A percentile compares a stretch with the other conserved stretches of the same genome.
Evolutionary conservation across 2,888 invertebrate genomes (phyloP).

Genomic region (Elegia similella): DNA sequence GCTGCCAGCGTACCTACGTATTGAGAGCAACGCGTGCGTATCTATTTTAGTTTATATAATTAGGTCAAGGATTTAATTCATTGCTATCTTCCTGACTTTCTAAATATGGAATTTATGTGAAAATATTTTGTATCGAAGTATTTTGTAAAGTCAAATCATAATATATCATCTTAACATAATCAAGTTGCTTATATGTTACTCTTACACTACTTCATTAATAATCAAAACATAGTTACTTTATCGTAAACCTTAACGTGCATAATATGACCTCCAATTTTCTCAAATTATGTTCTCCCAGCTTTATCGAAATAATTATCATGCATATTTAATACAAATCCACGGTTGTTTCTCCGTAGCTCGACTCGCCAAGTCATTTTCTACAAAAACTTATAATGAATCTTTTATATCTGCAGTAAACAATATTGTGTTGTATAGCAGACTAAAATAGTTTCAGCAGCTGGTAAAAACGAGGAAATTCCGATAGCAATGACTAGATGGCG

Average conservation of each 20-base stretch:
- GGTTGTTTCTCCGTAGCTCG: too few species aligned
- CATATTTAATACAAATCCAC: not conserved
- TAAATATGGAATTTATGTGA: not conserved
- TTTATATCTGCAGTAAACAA: conserved; percentile 41
- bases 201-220: not conserved
- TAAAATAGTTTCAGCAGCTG: conserved; percentile 72
- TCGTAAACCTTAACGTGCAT: too few species aligned
- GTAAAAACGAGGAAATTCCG: conserved; percentile 51
- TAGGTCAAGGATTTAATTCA: conserved; percentile 72
- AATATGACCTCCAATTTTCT: too few species aligned
- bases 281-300: too few species aligned
- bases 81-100: conserved; percentile 29
- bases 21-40: conserved; percentile 68
- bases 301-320: too few species aligned
- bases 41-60: conserved; percentile 74
- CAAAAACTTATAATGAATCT: conserved; percentile 33
- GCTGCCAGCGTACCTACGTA: conserved; percentile 57
- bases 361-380: conserved; percentile 19
- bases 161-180: not conserved
- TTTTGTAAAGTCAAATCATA: too few species aligned
- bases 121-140: not conserved
- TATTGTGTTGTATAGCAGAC: conserved; percentile 43
- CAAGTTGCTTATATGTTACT: not conserved
- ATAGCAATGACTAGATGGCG: conserved; percentile 69
- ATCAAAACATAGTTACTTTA: too few species aligned